phyloP scores from a whole-genome alignment of 2,888 invertebrate genomes.

The Amitus sp. region DNA sequence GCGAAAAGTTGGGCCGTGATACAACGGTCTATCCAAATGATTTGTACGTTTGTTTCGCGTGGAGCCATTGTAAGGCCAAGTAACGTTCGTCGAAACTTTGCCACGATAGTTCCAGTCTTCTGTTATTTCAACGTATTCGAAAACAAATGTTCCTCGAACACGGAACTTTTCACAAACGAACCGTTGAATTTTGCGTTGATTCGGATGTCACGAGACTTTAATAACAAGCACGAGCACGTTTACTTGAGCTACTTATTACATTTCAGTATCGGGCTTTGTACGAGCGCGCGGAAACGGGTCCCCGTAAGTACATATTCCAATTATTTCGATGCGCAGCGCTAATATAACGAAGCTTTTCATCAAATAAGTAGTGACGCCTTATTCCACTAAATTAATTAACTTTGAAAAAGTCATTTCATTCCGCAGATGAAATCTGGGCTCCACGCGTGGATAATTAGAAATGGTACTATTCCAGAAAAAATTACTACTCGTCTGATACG shows the following conservation, averaged over 20 bases:
- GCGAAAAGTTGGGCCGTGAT: conserved; percentile 3
- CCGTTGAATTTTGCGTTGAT: conserved; percentile 4
- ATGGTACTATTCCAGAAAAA: too few relatives aligned
- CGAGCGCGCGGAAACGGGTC: conserved; percentile 22
- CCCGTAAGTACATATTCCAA: conserved; percentile 32
- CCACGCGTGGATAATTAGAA: too few relatives aligned
- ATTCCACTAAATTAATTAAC: too few relatives aligned
- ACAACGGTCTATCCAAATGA: conserved; percentile 15
- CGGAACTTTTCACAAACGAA: conserved; percentile 20
- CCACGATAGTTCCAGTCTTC: conserved; percentile 13
- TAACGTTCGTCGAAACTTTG: conserved; percentile 15
- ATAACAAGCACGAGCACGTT: conserved; percentile 26
- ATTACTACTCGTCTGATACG: too few relatives aligned
- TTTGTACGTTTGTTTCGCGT: conserved; percentile 19
- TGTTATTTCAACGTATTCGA: conserved; percentile 17
- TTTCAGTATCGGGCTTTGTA: conserved; percentile 26
- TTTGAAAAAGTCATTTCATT: too few relatives aligned
- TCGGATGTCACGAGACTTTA: conserved; percentile 24
- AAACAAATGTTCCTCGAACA: conserved; percentile 27
- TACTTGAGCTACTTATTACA: not conserved
- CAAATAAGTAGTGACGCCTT: too few relatives aligned
- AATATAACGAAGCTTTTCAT: conserved; percentile 35
- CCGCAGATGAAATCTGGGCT: too few relatives aligned
- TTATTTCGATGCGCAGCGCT: conserved; percentile 32
- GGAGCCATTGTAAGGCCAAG: conserved; percentile 15